Evolutionary conservation across 2,113 vertebrate genomes (phyloP).

Genomic region (Gopherus evgoodei): DNA sequence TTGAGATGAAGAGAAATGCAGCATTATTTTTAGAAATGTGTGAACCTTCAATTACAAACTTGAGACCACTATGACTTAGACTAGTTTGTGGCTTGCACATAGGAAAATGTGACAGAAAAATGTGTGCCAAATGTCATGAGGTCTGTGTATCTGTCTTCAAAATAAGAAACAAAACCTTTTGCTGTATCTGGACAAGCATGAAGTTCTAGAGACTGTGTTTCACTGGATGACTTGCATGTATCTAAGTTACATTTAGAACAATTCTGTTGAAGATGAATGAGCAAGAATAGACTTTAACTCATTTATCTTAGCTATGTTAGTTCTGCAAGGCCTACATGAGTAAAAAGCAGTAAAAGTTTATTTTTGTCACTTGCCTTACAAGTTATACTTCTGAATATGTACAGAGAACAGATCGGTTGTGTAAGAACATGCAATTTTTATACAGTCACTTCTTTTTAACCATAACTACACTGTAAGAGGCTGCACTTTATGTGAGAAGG

Average conservation of each 20-base stretch:
- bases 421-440: background rate
- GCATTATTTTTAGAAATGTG: background rate
- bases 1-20: background rate
- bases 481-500: background rate
- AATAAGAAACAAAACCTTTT: background rate
- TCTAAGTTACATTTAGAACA: background rate
- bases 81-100: background rate
- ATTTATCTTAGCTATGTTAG: background rate
- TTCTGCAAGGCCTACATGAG: slow-evolving; percentile 1
- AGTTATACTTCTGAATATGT: background rate
- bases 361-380: background rate
- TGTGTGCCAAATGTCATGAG: background rate
- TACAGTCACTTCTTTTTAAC: background rate
- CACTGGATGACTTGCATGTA: background rate
- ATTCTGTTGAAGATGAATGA: background rate
- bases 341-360: background rate
- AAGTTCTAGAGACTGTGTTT: background rate
- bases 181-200: background rate
- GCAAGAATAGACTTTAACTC: background rate
- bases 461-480: background rate
- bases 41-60: background rate
- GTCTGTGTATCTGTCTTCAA: background rate
- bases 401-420: background rate
- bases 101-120: background rate
- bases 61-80: background rate